Evolutionary conservation across 2,113 vertebrate genomes (phyloP).

Genomic region (Phrynocephalus versicolor): DNA sequence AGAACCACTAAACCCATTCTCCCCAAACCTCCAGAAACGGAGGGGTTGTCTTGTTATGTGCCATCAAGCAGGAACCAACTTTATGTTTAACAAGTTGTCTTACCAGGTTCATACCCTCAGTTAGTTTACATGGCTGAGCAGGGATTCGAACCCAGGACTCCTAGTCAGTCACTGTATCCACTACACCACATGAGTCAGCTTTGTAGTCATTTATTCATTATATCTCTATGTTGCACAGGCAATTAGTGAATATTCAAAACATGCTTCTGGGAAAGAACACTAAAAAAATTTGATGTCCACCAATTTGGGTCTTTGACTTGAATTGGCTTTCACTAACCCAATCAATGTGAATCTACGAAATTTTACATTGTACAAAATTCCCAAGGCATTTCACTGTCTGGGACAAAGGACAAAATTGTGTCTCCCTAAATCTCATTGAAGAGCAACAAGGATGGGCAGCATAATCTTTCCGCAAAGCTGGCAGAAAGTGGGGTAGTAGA

Average conservation of each 20-base stretch:
- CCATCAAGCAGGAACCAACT: too few species aligned
- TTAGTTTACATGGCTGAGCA: too few species aligned
- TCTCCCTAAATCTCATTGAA: neutral
- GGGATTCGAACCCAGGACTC: too few species aligned
- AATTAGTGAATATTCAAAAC: neutral
- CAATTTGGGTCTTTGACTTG: neutral
- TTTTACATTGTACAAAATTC: neutral
- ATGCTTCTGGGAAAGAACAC: neutral
- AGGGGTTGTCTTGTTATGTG: too few species aligned
- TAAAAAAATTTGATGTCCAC: neutral
- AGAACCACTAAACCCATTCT: too few species aligned
- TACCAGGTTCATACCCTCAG: too few species aligned
- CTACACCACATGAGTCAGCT: neutral
- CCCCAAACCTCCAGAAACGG: too few species aligned
- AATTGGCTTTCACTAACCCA: neutral
- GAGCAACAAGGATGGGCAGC: neutral
- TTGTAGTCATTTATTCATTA: neutral
- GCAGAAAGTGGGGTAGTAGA: neutral
- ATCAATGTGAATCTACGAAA: neutral
- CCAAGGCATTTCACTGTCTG: neutral
- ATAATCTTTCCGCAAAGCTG: neutral
- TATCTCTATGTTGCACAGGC: neutral
- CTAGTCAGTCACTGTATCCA: too few species aligned
- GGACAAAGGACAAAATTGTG: neutral
- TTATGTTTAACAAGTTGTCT: too few species aligned